Base-by-base conservation (phyloP, 2,113 vertebrate species). In the Hirundichthys speculiger region DNA sequence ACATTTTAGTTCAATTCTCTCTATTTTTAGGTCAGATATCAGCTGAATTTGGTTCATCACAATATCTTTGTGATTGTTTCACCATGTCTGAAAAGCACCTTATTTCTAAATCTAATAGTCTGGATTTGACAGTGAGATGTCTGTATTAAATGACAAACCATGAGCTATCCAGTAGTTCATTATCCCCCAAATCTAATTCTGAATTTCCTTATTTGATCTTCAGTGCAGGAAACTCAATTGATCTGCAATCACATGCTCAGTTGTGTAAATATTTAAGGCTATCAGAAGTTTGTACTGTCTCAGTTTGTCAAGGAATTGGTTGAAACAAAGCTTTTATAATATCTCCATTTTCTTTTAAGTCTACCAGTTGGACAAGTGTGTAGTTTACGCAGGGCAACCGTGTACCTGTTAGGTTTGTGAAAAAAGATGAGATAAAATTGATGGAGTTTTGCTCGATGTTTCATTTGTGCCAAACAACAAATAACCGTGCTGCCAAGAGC, bases 181-280 rank as follows among this genome's bases (percentile, higher is more conserved):
- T n/a, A n/a, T n/a, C n/a, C n/a, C n/a, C n/a, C n/a, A n/a, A n/a
- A 7, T 34, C 30, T 34, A 34, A 34, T 34, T 34, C 7, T 34
- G 30, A 34, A 34, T 34, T 34, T 27, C 6, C 3, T 27, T 4
- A 27, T 4, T 27, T 27, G 25, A 27, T 27, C 25, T 27, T 27
- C 25, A 27, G 25, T 27, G 25, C 25, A 27, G 25, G 25, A 38
- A 66, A 59, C 4, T 64, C 5, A 48, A 14, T 65, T 39, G 40
- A 61, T 65, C 59, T 69, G 14, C 65, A 46, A 73, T 65, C 18
- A 69, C 59, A 63, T 57, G n/a, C n/a, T n/a, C n/a, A n/a, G n/a
- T n/a, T n/a, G 52, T 53, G 24, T 47, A 30, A 57, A 61, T 18
- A 49, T 76, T 64, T 5, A 27, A 58, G 47, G 38, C 42, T 43